Evolutionary conservation across 2,888 invertebrate genomes (phyloP).

Genomic region (Polietes domitor): DNA sequence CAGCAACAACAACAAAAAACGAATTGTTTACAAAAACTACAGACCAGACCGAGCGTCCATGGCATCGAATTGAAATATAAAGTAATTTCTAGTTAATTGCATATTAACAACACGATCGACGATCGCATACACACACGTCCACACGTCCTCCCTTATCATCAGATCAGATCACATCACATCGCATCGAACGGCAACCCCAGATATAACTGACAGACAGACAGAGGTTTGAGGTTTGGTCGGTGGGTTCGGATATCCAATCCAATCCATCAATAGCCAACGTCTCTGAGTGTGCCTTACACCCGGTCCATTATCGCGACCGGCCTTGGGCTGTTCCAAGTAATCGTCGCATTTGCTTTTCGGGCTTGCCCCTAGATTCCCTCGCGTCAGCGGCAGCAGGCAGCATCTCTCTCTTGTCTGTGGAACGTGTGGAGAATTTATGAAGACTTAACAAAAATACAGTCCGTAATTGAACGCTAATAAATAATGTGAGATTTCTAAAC

Average conservation of each 20-base stretch:
- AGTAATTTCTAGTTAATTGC: slow-evolving; percentile 54
- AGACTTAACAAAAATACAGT: slow-evolving; percentile 10
- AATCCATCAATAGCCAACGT: background rate
- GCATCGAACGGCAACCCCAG: background rate
- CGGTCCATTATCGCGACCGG: background rate
- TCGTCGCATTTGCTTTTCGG: background rate
- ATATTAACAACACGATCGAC: slow-evolving; percentile 43
- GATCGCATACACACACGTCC: background rate
- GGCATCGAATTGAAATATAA: slow-evolving; percentile 33
- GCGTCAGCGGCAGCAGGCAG: background rate
- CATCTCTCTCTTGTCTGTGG: background rate
- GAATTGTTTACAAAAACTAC: slow-evolving; percentile 38
- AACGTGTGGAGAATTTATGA: slow-evolving; percentile 35
- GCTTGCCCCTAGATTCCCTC: background rate
- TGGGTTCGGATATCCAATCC: background rate
- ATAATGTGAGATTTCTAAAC: slow-evolving; percentile 36
- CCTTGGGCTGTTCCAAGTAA: background rate
- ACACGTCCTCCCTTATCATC: background rate
- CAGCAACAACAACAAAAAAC: slow-evolving; percentile 32
- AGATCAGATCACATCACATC: no score
- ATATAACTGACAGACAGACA: background rate
- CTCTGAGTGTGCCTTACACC: background rate
- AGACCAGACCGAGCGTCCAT: background rate
- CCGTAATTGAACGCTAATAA: slow-evolving; percentile 25
- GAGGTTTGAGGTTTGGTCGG: no score